Evolutionary conservation across 1,140 invertebrate genomes (phyloP).

Genomic region (Heliothis subflexa): DNA sequence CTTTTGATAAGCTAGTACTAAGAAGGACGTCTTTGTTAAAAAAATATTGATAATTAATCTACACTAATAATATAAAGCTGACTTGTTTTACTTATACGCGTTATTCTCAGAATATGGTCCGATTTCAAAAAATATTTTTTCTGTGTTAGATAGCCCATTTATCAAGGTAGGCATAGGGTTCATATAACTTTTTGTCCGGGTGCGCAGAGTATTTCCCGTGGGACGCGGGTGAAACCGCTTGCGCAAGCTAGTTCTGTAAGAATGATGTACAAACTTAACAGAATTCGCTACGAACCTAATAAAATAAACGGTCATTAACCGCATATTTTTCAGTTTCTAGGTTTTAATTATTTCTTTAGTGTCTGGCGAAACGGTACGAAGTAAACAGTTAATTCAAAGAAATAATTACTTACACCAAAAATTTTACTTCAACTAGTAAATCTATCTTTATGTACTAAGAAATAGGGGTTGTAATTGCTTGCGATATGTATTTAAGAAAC

Average conservation of each 20-base stretch:
- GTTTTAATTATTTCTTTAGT: slow-evolving; percentile 19
- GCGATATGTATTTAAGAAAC: neutral
- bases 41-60: no score
- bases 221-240: no score
- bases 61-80: no score
- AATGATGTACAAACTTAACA: neutral
- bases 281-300: neutral
- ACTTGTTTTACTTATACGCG: no score
- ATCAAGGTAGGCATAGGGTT: no score
- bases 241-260: neutral
- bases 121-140: no score
- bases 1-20: no score
- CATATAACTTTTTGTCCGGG: no score
- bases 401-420: slow-evolving; percentile 28
- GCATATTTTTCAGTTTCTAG: neutral
- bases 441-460: neutral
- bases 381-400: slow-evolving; percentile 42
- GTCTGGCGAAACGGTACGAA: slow-evolving; percentile 31
- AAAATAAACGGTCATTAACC: neutral
- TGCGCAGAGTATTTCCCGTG: no score
- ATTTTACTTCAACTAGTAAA: neutral
- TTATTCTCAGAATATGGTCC: no score
- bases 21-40: no score
- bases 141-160: no score
- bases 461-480: neutral